phyloP scores from a whole-genome alignment of 1,140 invertebrate species.

The Drosophila funebris region DNA sequence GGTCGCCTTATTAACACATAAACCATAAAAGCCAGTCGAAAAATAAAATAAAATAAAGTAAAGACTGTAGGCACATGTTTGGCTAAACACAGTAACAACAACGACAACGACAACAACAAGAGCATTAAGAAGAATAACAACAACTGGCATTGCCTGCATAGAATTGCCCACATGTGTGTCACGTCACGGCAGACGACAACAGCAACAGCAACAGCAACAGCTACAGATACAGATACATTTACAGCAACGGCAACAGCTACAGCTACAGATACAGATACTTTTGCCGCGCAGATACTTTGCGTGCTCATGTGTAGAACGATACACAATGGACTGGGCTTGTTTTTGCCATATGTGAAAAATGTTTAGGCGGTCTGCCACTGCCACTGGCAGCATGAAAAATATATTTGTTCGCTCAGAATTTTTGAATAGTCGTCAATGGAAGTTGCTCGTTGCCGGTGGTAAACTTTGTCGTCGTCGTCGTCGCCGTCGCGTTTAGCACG shows the following conservation, averaged over 20 bases:
- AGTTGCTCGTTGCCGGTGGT: slow-evolving; percentile 57
- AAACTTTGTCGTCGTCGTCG: background rate
- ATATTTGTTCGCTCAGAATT: slow-evolving; percentile 56
- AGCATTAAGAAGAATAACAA: slow-evolving; percentile 24
- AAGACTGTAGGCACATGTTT: slow-evolving; percentile 76
- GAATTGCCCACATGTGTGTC: slow-evolving; percentile 80
- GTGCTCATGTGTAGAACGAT: slow-evolving; percentile 57
- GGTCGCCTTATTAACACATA: slow-evolving; percentile 80
- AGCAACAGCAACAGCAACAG: slow-evolving; percentile 17
- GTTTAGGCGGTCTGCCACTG: slow-evolving; percentile 66
- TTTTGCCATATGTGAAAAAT: slow-evolving; percentile 79
- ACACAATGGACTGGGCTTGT: slow-evolving; percentile 69
- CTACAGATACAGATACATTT: slow-evolving; percentile 15
- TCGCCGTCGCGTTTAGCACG: background rate
- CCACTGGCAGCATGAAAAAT: slow-evolving; percentile 57
- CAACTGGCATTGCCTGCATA: slow-evolving; percentile 60
- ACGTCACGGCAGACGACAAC: slow-evolving; percentile 77
- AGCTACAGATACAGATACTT: slow-evolving; percentile 49
- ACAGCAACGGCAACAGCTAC: slow-evolving; percentile 11
- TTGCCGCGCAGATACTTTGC: slow-evolving; percentile 58
- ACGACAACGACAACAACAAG: slow-evolving; percentile 22
- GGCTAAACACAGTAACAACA: slow-evolving; percentile 56
- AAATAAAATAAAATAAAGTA: slow-evolving; percentile 19
- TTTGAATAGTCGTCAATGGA: slow-evolving; percentile 75
- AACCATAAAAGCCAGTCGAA: slow-evolving; percentile 71